Percentiles rank a stretch among this genome's conserved stretches.
phyloP scores from a whole-genome alignment of 2,888 invertebrate species.

The Drosophila lutescens region DNA sequence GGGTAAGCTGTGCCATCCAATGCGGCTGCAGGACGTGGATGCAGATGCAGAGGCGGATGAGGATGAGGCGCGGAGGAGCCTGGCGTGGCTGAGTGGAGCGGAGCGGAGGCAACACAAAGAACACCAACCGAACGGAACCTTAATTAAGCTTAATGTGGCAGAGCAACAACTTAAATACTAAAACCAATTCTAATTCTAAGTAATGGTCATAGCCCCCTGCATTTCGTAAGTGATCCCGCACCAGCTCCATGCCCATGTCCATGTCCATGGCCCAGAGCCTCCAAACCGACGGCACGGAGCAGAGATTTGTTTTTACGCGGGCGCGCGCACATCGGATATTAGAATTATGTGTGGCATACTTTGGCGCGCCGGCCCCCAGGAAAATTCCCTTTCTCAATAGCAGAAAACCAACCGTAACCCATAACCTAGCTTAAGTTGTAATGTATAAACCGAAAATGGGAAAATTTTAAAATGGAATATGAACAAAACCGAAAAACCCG shows the following conservation, averaged over 20 bases:
- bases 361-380: slow-evolving; percentile 39
- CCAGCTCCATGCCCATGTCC: slow-evolving; percentile 28
- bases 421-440: slow-evolving; percentile 41
- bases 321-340: slow-evolving; percentile 47
- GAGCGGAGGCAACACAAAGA: slow-evolving; percentile 31
- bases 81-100: slow-evolving; percentile 15
- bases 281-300: slow-evolving; percentile 4
- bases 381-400: slow-evolving; percentile 32
- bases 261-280: slow-evolving; percentile 10
- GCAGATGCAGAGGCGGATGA: neutral
- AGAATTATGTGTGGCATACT: slow-evolving; percentile 45
- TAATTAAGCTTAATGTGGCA: slow-evolving; percentile 49
- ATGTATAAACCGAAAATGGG: slow-evolving; percentile 40
- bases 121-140: slow-evolving; percentile 35
- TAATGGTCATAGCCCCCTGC: slow-evolving; percentile 12
- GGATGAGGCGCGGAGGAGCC: slow-evolving; percentile 1
- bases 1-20: slow-evolving; percentile 65
- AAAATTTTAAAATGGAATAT: slow-evolving; percentile 41
- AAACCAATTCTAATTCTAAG: slow-evolving; percentile 42
- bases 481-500: slow-evolving; percentile 4
- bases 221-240: slow-evolving; percentile 28
- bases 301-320: slow-evolving; percentile 36
- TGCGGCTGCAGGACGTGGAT: slow-evolving; percentile 10
- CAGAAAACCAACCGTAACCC: slow-evolving; percentile 36
- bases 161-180: slow-evolving; percentile 48